Evolutionary conservation across 2,797 vertebrate species (phyloP).

Genomic region (Pseudochirops cupreus): DNA sequence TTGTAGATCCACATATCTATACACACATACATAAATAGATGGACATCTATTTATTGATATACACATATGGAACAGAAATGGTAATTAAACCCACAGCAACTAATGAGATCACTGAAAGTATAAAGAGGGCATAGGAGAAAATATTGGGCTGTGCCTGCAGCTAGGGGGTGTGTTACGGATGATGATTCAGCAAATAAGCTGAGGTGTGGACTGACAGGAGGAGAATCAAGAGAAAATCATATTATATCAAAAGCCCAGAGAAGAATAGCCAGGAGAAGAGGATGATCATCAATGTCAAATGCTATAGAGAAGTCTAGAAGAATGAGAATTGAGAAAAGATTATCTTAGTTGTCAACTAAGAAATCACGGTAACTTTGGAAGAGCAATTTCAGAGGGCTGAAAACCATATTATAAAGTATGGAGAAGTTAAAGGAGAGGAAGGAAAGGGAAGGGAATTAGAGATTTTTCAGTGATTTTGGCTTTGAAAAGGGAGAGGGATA

Average conservation of each 20-base stretch:
- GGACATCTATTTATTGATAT: no score
- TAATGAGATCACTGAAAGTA: not conserved
- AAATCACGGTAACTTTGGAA: not conserved
- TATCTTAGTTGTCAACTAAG: not conserved
- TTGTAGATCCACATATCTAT: no score
- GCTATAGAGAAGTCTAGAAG: not conserved
- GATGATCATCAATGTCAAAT: not conserved
- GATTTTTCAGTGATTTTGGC: not conserved
- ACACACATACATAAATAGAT: no score
- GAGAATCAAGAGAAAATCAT: not conserved
- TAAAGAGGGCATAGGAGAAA: not conserved
- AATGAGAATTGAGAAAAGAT: not conserved
- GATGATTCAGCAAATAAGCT: not conserved
- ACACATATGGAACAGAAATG: no score
- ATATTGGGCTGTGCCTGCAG: not conserved
- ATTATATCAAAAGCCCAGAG: not conserved
- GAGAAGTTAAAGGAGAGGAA: not conserved
- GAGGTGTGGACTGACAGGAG: not conserved
- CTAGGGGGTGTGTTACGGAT: not conserved
- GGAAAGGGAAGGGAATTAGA: not conserved
- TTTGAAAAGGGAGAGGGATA: not conserved
- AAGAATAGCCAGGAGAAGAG: not conserved
- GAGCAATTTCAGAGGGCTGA: not conserved
- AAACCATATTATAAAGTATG: not conserved
- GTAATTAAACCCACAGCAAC: no score